Conservation (phyloP, 2,888 invertebrate species). For the Sabatieria punctata region DNA sequence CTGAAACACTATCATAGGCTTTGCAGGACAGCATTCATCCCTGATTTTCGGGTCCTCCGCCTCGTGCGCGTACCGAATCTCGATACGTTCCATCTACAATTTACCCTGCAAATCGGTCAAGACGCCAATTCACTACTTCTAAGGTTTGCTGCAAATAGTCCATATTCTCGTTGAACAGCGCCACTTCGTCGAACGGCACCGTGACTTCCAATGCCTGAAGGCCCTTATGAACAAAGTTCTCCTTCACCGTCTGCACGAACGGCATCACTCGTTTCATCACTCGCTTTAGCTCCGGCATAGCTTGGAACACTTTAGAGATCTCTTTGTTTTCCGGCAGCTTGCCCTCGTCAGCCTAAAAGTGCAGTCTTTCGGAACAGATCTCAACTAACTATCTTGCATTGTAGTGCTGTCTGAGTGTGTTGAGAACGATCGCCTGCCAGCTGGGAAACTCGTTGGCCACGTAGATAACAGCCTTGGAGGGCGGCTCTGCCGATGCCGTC, state of each 20-base stretch:
- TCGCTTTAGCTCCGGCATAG: slow-evolving; percentile 62
- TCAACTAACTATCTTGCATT: slow-evolving; percentile 21
- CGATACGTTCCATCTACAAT: slow-evolving; percentile 55
- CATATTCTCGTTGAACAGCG: slow-evolving; percentile 54
- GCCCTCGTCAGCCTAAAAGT: slow-evolving; percentile 28
- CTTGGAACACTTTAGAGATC: slow-evolving; percentile 56
- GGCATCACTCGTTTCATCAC: slow-evolving; percentile 96
- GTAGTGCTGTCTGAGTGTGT: slow-evolving; percentile 52
- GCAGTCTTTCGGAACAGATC: slow-evolving; percentile 5
- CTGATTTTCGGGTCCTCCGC: slow-evolving; percentile 62
- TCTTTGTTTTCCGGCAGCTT: slow-evolving; percentile 80
- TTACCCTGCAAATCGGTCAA: no score
- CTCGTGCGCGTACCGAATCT: slow-evolving; percentile 53
- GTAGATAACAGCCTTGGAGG: slow-evolving; percentile 67
- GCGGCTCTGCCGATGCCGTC: slow-evolving; percentile 46
- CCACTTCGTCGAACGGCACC: slow-evolving; percentile 69
- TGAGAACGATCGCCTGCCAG: slow-evolving; percentile 80
- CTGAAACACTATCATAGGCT: slow-evolving; percentile 49
- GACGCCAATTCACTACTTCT: no score
- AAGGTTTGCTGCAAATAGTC: slow-evolving; percentile 64
- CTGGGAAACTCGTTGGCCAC: slow-evolving; percentile 82
- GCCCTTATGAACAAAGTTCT: slow-evolving; percentile 57
- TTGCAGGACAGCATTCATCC: slow-evolving; percentile 79
- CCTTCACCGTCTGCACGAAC: slow-evolving; percentile 76
- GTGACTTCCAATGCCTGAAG: slow-evolving; percentile 59